Percentiles rank a stretch among this genome's conserved stretches.
Conservation (phyloP, 2,888 invertebrate genomes). For the Cephus pulcher region DNA sequence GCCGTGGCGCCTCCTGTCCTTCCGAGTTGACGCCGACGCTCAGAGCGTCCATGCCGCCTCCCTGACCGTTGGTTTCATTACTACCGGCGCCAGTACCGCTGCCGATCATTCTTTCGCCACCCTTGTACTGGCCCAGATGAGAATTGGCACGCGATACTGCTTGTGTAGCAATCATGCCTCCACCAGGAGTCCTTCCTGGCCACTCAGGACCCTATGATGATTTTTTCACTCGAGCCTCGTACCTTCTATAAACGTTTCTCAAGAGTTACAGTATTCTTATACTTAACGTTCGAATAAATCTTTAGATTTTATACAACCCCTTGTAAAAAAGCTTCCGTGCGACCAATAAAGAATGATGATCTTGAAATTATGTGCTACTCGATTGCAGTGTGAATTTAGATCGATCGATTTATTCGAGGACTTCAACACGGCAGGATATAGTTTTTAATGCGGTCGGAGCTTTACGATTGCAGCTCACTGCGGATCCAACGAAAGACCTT, state of each 20-base stretch:
- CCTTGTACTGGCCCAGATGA: slow-evolving; percentile 48
- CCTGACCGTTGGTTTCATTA: slow-evolving; percentile 65
- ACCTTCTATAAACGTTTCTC: too few species aligned
- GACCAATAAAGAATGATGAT: not conserved
- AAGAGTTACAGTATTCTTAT: too few species aligned
- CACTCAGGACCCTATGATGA: too few species aligned
- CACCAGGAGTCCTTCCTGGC: too few species aligned
- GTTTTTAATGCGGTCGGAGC: not conserved
- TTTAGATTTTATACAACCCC: too few species aligned
- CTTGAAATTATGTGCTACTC: not conserved
- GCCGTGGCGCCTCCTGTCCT: slow-evolving; percentile 67
- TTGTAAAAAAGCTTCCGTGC: not conserved
- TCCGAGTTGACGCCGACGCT: slow-evolving; percentile 66
- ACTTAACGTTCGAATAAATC: too few species aligned
- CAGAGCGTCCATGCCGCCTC: slow-evolving; percentile 68
- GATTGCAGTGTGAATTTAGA: slow-evolving; percentile 2
- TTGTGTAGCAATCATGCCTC: slow-evolving; percentile 52
- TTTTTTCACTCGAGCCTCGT: too few species aligned
- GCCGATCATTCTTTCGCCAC: slow-evolving; percentile 51
- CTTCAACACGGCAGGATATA: too few species aligned
- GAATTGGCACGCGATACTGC: slow-evolving; percentile 49
- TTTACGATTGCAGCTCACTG: slow-evolving; percentile 25
- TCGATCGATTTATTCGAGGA: not conserved
- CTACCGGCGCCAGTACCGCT: slow-evolving; percentile 62
- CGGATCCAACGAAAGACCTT: slow-evolving; percentile 3